Percentiles rank a stretch among this genome's conserved stretches.
Evolutionary conservation across 1,140 invertebrate genomes (phyloP).

Genomic region (Plutomurus gul): DNA sequence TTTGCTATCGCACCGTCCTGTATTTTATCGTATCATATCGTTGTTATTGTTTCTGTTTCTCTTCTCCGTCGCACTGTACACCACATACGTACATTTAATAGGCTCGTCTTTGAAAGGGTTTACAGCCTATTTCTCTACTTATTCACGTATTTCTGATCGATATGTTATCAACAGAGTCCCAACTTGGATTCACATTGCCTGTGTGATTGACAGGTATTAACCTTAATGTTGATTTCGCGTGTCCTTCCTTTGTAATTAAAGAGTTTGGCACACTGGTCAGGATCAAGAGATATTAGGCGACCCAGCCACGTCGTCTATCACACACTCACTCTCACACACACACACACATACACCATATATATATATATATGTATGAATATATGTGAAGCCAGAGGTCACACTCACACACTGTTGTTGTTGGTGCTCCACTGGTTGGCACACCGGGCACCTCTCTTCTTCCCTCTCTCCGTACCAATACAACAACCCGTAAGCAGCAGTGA

Average conservation of each 20-base stretch:
- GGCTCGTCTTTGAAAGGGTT: background rate
- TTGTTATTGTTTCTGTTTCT: too few relatives aligned
- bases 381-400: constrained; percentile 31
- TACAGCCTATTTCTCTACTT: constrained; percentile 28
- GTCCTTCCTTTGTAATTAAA: constrained; percentile 52
- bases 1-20: too few relatives aligned
- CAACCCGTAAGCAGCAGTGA: background rate
- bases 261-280: constrained; percentile 48
- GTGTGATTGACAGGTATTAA: constrained; percentile 52
- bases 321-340: too few relatives aligned
- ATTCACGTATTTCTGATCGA: constrained; percentile 43
- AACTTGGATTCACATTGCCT: background rate
- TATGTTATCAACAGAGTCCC: constrained; percentile 46
- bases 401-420: background rate
- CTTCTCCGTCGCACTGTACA: too few relatives aligned
- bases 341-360: constrained; percentile 10
- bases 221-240: constrained; percentile 53
- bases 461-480: background rate
- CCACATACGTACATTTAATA: background rate
- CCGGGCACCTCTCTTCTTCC: background rate
- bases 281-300: constrained; percentile 43
- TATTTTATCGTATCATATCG: too few relatives aligned
- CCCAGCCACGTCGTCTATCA: constrained; percentile 20
- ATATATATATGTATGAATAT: too few relatives aligned
- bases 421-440: background rate